These are phyloP conservation scores for Pedetes capensis DNA, from an alignment of 2,113 vertebrate genomes.

Conservation along the genomic window DNA sequence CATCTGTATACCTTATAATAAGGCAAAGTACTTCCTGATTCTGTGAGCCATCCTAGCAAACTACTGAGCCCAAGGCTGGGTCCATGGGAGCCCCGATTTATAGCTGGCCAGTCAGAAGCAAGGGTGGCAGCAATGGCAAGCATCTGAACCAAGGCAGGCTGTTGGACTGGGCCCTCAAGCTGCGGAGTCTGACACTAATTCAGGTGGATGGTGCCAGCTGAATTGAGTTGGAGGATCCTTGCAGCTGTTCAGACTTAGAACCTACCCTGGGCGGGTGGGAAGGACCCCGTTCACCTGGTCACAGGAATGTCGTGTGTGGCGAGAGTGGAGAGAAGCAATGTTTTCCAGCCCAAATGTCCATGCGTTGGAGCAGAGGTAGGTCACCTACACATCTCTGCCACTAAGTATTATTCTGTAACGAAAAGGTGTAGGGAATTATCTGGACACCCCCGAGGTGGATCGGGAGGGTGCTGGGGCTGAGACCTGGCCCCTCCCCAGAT, in stretches of 20 bases:
- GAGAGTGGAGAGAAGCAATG: background rate
- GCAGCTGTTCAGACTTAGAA: background rate
- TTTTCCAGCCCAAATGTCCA: background rate
- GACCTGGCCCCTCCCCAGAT: too few species aligned
- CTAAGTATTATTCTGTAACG: accelerated
- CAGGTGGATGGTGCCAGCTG: background rate
- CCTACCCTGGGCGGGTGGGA: background rate
- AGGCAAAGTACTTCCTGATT: background rate
- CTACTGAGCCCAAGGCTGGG: background rate
- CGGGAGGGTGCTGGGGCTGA: too few species aligned
- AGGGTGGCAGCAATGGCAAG: background rate
- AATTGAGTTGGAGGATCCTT: background rate
- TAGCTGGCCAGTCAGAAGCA: background rate
- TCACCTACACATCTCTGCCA: background rate
- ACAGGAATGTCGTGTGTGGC: accelerated
- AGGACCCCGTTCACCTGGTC: background rate
- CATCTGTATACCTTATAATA: background rate
- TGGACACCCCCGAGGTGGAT: too few species aligned
- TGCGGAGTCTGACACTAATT: background rate
- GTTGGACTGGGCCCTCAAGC: background rate
- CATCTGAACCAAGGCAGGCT: background rate
- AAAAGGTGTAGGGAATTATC: too few species aligned
- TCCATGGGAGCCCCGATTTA: background rate
- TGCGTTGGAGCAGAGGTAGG: too few species aligned
- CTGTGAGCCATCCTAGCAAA: background rate